These are phyloP conservation scores for Drosophila ficusphila DNA, from an alignment of 1,140 invertebrate species.

Conservation along the genomic window DNA sequence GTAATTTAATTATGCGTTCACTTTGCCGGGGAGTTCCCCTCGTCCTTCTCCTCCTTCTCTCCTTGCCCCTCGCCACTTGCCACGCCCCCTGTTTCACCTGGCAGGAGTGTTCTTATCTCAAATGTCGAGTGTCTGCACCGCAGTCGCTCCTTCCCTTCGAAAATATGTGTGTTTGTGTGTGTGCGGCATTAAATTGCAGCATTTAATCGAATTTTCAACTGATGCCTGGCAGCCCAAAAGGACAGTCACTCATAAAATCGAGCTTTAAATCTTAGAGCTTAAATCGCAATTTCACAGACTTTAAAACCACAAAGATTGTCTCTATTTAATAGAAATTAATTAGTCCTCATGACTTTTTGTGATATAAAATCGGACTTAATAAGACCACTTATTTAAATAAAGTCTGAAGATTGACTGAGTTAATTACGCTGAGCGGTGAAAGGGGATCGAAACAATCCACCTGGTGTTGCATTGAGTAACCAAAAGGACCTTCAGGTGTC, in stretches of 20 bases:
- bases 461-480: constrained; percentile 4
- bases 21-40: constrained; percentile 63
- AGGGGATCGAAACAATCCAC: constrained; percentile 1
- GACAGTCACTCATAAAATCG: constrained; percentile 49
- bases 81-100: background rate
- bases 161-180: constrained; percentile 14
- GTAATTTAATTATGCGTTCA: constrained; percentile 84
- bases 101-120: constrained; percentile 68
- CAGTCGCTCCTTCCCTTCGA: constrained; percentile 9
- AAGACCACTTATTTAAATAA: too few species aligned
- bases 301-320: background rate
- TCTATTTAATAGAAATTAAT: background rate
- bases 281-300: background rate
- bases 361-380: background rate
- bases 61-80: background rate
- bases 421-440: constrained; percentile 14
- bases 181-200: constrained; percentile 73
- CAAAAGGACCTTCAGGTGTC: constrained; percentile 38
- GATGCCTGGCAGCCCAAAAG: constrained; percentile 25
- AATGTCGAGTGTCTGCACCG: constrained; percentile 62
- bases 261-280: constrained; percentile 41
- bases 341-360: background rate
- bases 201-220: constrained; percentile 79
- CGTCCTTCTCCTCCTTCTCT: background rate
- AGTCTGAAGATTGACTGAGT: too few species aligned